Evolutionary conservation across 2,113 vertebrate genomes (phyloP), one percentile per base, ranked within the genome.

Genomic region (Trematocara zebra): DNA sequence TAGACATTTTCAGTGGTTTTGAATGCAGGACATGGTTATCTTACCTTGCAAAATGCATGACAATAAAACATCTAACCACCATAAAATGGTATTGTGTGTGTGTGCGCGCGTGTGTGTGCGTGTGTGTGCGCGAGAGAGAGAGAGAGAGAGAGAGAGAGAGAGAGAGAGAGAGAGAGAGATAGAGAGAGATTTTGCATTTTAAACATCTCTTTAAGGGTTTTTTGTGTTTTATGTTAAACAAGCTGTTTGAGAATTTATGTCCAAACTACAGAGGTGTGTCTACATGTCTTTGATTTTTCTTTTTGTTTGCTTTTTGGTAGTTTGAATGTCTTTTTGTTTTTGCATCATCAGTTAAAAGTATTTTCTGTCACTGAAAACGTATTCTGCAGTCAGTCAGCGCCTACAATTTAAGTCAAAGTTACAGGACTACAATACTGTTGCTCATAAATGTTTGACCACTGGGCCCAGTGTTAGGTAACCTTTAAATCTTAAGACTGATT

Each of bases 331-430:
- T 35, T 61, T 61, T 40, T 69, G 12, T 42, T 72, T 23, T 72
- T 72, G 37, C 31, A 26, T 72, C 64, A 10, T 44, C 64, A 72
- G 64, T 72, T 69, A 40, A 67, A 67, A 20, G 61, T 67, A 20
- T 67, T 40, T 40, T 40, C 35, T 40, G 33, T 69, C 35, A 23
- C 11, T 5, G 11, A 14, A 69, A 69, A 42, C 10, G 2, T 69
- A 40, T 26, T 72, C 33, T 69, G 20, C 37, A 15, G n/a, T 44
- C 64, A 69, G 37, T 23, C 64, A 42, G n/a, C 2, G 0, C n/a
- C 64, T 72, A 44, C 67, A 26, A 74, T 28, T 74, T 26, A 26
- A 74, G 37, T 72, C 20, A 15, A 47, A 26, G 8, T 44, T 72
- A 17, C 20, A 26, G 20, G 40, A 44, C 67, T 72, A 17, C n/a